Base-by-base conservation (phyloP, 2,113 vertebrate species). In the Microcebus lehilahytsara region DNA sequence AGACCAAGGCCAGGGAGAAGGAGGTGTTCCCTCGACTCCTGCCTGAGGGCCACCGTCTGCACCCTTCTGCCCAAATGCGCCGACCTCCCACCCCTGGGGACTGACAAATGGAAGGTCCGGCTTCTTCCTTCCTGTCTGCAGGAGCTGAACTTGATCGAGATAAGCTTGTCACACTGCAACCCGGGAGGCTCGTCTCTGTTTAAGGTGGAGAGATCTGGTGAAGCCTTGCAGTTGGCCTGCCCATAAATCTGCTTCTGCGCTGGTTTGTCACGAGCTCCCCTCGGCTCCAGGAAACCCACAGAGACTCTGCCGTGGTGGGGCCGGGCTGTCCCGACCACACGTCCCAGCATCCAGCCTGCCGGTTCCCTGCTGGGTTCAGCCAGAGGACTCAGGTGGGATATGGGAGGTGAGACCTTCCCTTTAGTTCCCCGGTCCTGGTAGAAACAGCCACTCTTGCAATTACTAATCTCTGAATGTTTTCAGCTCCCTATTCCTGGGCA, bases 381-480 rank as follows among this genome's bases (percentile, higher is more conserved):
- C 3, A 34, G 9, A 89, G 58, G 34, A 71, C 40, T n/a, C 58
- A 20, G 49, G 23, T 53, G n/a, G 58, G 37, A 69, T 3, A 62
- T 56, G 46, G 22, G 32, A 27, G 23, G 74, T 4, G 37, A 58
- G 62, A 14, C 17, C 56, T 88, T n/a, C 40, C 56, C 37, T 87
- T 19, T 9, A 8, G 4, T 42, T 46, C 17, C 17, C 27, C 25
- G 32, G 5, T 3, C 71, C 75, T 2, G 10, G 11, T 22, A 27
- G 60, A 2, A 14, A 23, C 34, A 40, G 64, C 49, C 74, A 17
- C 64, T 69, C 91, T 75, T 30, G 13, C n/a, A 30, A 14, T 92
- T 32, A 74, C 56, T 74, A 42, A 84, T 92, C 85, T 37, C 74
- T 85, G 85, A 46, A 22, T 67, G 62, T 67, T 51, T 95, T 95